These are phyloP conservation scores for Myotis davidii DNA, from an alignment of 2,113 vertebrate genomes.

Conservation along the genomic window DNA sequence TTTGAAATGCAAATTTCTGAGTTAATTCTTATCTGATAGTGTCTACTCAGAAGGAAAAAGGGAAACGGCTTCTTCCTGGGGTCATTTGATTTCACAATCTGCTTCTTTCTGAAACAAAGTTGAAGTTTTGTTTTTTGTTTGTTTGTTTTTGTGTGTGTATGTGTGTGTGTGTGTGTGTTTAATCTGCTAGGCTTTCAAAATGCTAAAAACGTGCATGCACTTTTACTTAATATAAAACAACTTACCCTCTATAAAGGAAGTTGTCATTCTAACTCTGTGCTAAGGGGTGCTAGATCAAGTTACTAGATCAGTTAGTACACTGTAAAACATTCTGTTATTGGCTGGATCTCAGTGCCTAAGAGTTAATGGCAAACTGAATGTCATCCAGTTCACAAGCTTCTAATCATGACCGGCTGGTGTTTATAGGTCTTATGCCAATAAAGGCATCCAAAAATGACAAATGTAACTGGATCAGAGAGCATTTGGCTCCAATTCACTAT, in stretches of 20 bases:
- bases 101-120: constrained; percentile 48
- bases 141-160: no score
- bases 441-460: constrained; percentile 82
- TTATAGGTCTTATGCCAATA: constrained; percentile 83
- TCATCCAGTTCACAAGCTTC: constrained; percentile 80
- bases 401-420: constrained; percentile 82
- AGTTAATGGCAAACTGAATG: constrained; percentile 78
- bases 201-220: not conserved
- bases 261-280: constrained; percentile 44
- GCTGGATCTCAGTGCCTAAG: constrained; percentile 68
- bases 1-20: constrained; percentile 42
- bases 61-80: not conserved
- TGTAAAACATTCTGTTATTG: constrained; percentile 67
- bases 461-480: constrained; percentile 78
- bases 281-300: constrained; percentile 62
- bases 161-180: no score
- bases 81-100: constrained; percentile 57
- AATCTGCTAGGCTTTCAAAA: not conserved
- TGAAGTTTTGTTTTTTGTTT: not conserved
- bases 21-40: not conserved
- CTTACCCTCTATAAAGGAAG: not conserved
- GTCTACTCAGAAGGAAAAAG: not conserved
- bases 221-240: constrained; percentile 16
- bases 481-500: constrained; percentile 78
- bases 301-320: constrained; percentile 48